A percentile compares a stretch with the other conserved stretches of the same genome.
These are phyloP conservation scores for Athalia circularis DNA, from an alignment of 2,888 invertebrate species.

Conservation along the genomic window DNA sequence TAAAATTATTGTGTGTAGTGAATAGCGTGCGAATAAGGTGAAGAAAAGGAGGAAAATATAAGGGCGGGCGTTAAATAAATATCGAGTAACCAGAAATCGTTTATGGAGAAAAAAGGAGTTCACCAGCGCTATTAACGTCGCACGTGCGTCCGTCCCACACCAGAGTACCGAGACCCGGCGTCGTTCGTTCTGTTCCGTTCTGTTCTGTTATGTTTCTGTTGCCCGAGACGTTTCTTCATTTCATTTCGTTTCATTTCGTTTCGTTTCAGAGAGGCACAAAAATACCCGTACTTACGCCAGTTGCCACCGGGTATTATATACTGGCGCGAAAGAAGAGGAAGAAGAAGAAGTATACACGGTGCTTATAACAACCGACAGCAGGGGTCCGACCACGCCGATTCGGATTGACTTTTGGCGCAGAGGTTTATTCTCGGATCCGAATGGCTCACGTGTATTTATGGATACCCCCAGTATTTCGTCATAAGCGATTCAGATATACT, in stretches of 20 bases:
- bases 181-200: neutral
- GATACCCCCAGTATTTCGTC: slow-evolving; percentile 65
- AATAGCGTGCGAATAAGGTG: neutral
- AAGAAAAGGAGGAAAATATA: neutral
- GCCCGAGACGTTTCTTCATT: neutral
- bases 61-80: neutral
- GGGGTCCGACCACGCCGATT: slow-evolving; percentile 25
- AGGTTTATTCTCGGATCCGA: slow-evolving; percentile 61
- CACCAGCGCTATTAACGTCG: neutral
- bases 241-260: too few species aligned
- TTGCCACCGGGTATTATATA: neutral
- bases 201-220: neutral
- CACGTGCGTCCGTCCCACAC: slow-evolving; percentile 7
- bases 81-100: slow-evolving; percentile 21
- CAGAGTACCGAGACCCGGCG: neutral
- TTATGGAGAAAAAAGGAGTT: slow-evolving; percentile 12
- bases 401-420: slow-evolving; percentile 46
- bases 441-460: slow-evolving; percentile 66
- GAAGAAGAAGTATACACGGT: slow-evolving; percentile 27
- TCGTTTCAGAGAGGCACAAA: neutral
- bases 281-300: slow-evolving; percentile 11
- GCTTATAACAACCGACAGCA: slow-evolving; percentile 29
- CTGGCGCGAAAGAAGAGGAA: neutral
- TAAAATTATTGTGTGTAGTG: neutral
- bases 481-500: slow-evolving; percentile 60